Conservation (phyloP, 1,140 invertebrate species). For the Atta cephalotes region DNA sequence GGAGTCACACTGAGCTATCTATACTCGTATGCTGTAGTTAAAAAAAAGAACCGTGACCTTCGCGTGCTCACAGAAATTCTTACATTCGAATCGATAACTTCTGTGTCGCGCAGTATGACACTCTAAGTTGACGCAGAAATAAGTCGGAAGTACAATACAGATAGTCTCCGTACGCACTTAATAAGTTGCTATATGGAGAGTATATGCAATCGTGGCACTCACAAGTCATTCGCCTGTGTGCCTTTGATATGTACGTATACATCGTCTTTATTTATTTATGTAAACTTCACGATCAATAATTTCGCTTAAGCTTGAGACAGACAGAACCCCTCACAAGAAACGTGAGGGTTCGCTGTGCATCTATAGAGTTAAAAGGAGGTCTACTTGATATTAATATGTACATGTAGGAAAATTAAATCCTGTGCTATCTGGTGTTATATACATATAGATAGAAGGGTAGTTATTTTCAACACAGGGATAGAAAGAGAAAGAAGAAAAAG, state of each 20-base stretch:
- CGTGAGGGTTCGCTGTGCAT: background rate
- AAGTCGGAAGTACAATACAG: slow-evolving; percentile 35
- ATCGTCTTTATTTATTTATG: slow-evolving; percentile 47
- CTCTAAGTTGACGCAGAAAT: slow-evolving; percentile 14
- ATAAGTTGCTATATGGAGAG: background rate
- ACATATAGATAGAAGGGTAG: background rate
- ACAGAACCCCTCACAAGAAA: background rate
- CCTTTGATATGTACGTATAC: background rate
- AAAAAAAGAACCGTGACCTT: slow-evolving; percentile 58
- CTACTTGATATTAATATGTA: background rate
- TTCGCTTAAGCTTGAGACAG: slow-evolving; percentile 4
- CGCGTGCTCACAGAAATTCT: slow-evolving; percentile 45
- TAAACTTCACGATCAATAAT: slow-evolving; percentile 33
- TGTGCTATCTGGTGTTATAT: background rate
- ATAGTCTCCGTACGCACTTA: slow-evolving; percentile 12
- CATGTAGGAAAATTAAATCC: slow-evolving; percentile 26
- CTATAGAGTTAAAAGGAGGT: slow-evolving; percentile 8
- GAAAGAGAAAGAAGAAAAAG: slow-evolving; percentile 2
- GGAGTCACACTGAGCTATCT: slow-evolving; percentile 29
- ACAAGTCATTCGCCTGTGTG: background rate
- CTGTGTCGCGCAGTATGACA: background rate
- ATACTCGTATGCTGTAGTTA: background rate
- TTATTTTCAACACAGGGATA: background rate
- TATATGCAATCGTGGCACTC: background rate
- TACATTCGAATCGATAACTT: slow-evolving; percentile 37